Evolutionary conservation across 1,140 invertebrate genomes (phyloP), one percentile per base, ranked within the genome.

Genomic region (Neotoxoptera formosana): DNA sequence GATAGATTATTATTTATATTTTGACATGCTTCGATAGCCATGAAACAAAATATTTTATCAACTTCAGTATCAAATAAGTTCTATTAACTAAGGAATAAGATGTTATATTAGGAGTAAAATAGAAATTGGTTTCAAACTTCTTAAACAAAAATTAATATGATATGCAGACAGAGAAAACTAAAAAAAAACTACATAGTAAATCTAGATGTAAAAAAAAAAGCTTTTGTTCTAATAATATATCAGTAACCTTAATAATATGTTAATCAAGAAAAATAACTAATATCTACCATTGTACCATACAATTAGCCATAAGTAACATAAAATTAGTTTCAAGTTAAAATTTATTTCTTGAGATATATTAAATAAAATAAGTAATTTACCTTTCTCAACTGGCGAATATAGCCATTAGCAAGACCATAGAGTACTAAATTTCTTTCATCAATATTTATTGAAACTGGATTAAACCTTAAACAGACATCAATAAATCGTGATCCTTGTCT

Each of bases 361-460:
- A 76, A 76, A 76, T 34, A 17, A 76, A 76, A 17, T 76, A 17
- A 17, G 25, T 76, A 76, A 34, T 56, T 36, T 89, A 96, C 97
- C 95, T 98, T 98, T 94, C 98, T 97, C 14, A 99, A 96, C 94
- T 98, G 96, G 83, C 98, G 96, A 93, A 99, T 97, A 30, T 99
- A 96, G 0, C 97, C 97, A 95, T 99, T 97, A 92, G 99, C 96
- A 60, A 99, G 95, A 3, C 98, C 98, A 96, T 99, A 99, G 94
- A 98, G 97, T 1, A 99, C 96, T n/a, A 99, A 96, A 94, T 97
- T 97, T n/a, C 98, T 95, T 94, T 98, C 97, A 94, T 98, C 97
- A 93, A 98, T 97, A 93, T 96, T 95, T 93, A 98, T 95, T 93
- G 96, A 96, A 94, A 97, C 96, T 21, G 98, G 97, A 95, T 97